Evolutionary conservation across 2,113 vertebrate genomes (phyloP).

Genomic region (Corythornis cristatus): DNA sequence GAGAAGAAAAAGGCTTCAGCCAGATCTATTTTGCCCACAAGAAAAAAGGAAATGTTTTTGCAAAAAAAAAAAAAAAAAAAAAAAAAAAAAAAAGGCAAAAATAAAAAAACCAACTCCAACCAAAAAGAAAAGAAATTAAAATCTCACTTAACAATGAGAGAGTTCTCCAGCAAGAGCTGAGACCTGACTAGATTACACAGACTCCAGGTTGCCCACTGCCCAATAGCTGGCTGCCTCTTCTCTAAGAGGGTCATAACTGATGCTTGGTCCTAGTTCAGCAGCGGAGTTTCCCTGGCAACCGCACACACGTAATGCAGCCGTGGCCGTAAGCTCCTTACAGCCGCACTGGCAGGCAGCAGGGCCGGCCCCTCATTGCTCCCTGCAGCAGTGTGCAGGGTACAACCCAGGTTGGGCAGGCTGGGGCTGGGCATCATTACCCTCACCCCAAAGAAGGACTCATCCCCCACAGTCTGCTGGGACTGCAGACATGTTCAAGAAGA

Average conservation of each 20-base stretch:
- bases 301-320: not conserved
- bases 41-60: not conserved
- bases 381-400: too few relatives aligned
- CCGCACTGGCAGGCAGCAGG: not conserved
- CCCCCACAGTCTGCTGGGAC: not conserved
- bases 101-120: too few relatives aligned
- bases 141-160: not conserved
- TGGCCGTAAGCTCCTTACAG: not conserved
- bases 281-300: constrained; percentile 5
- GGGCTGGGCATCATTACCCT: not conserved
- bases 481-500: not conserved
- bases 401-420: too few relatives aligned
- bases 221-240: not conserved
- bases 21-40: not conserved
- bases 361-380: not conserved
- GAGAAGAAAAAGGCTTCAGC: not conserved
- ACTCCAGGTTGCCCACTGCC: not conserved
- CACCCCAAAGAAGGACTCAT: too few relatives aligned
- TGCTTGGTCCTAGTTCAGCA: not conserved
- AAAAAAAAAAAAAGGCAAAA: too few relatives aligned
- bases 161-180: not conserved
- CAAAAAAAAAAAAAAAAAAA: not conserved
- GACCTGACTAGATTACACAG: not conserved
- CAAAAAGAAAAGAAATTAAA: too few relatives aligned
- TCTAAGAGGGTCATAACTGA: not conserved